phyloP scores from a whole-genome alignment of 2,797 vertebrate species.

The Chrysocyon brachyurus region DNA sequence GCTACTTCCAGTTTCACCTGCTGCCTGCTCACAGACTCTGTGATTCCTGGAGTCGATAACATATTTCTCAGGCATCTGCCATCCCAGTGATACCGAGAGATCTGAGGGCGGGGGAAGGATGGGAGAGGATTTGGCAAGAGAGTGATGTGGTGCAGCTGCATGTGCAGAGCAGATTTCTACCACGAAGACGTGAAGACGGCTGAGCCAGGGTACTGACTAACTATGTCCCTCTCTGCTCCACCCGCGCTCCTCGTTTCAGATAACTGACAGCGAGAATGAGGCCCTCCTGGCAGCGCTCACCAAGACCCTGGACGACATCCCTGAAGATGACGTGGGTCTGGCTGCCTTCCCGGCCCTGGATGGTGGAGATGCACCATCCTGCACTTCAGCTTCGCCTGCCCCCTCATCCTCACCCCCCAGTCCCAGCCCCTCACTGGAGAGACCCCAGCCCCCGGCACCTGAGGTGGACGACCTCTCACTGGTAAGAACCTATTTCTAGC shows the following conservation, averaged over 20 bases:
- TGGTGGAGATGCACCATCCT: constrained; percentile 89
- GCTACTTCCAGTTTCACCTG: background rate
- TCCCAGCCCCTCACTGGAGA: constrained; percentile 90
- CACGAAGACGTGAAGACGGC: accelerated
- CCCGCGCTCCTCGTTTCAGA: constrained; percentile 84
- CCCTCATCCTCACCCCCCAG: constrained; percentile 89
- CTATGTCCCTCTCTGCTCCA: background rate
- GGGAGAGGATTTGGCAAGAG: background rate
- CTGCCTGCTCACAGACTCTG: background rate
- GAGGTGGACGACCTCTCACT: constrained; percentile 96
- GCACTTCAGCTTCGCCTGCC: constrained; percentile 85
- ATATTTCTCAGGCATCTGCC: background rate
- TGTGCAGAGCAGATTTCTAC: background rate
- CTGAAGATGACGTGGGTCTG: constrained; percentile 94
- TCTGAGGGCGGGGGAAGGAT: background rate
- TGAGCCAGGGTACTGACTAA: background rate
- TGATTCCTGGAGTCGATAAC: background rate
- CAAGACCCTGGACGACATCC: constrained; percentile 97
- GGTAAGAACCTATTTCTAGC: constrained; percentile 93
- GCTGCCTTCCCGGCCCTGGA: constrained; percentile 94
- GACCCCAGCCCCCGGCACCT: constrained; percentile 84
- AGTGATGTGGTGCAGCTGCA: too few species aligned
- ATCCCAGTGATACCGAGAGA: background rate
- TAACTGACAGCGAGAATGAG: constrained; percentile 97
- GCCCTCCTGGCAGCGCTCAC: constrained; percentile 97